Evolutionary conservation across 1,140 invertebrate genomes (phyloP).

Genomic region (Antheraea pernyi): DNA sequence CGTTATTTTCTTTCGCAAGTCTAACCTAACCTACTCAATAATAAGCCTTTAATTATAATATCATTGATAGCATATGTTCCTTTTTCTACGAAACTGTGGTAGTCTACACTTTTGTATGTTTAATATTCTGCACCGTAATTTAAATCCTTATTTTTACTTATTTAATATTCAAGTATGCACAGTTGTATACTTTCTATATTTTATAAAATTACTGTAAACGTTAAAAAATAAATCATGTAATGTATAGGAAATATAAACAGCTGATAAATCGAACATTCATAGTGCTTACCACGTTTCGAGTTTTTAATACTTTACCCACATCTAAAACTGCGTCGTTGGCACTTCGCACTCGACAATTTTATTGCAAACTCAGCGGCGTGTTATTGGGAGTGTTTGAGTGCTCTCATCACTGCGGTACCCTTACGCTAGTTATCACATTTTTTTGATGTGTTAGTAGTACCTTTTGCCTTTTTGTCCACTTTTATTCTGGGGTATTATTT

Average conservation of each 20-base stretch:
- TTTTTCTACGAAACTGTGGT: no score
- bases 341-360: constrained; percentile 68
- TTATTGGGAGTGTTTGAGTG: constrained; percentile 57
- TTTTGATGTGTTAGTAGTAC: constrained; percentile 63
- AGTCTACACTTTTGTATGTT: no score
- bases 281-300: constrained; percentile 55
- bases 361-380: constrained; percentile 56
- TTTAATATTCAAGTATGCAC: no score
- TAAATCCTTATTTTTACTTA: no score
- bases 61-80: no score
- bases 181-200: no score
- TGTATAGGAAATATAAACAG: neutral
- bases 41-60: no score
- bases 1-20: no score
- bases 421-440: constrained; percentile 73
- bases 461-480: constrained; percentile 33
- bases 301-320: constrained; percentile 30
- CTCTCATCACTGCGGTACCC: constrained; percentile 53
- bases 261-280: constrained; percentile 22
- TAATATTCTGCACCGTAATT: no score
- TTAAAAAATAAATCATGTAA: no score
- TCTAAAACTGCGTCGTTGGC: constrained; percentile 65
- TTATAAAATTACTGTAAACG: no score
- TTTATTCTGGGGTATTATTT: neutral
- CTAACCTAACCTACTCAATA: no score